A percentile compares a stretch with the other conserved stretches of the same genome.
Conservation (phyloP, 2,797 vertebrate genomes). For the Eremophila alpestris region DNA sequence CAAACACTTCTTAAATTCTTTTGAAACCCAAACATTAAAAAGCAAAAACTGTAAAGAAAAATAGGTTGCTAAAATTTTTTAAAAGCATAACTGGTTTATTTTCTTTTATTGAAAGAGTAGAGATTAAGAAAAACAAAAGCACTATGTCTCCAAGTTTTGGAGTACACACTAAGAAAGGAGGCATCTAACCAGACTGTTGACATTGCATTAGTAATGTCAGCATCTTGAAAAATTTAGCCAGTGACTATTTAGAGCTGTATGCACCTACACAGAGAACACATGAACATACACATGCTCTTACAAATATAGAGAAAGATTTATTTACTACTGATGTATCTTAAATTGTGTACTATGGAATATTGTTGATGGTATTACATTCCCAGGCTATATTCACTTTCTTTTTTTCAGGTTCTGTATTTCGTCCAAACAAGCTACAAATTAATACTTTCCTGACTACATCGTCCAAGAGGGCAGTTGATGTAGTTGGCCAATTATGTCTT, state of each 20-base stretch:
- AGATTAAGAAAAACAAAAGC: background rate
- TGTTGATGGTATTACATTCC: background rate
- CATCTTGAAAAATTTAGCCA: background rate
- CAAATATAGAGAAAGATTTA: background rate
- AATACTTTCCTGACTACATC: background rate
- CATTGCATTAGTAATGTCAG: background rate
- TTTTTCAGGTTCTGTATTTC: background rate
- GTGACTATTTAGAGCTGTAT: background rate
- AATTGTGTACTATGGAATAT: background rate
- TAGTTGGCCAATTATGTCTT: background rate
- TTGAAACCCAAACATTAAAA: background rate
- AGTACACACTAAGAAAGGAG: background rate
- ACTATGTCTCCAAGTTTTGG: background rate
- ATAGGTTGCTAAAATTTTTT: background rate
- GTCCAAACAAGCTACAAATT: background rate
- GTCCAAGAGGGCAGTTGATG: background rate
- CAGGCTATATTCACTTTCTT: background rate
- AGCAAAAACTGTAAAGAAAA: background rate
- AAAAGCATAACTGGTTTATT: background rate
- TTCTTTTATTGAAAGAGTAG: background rate
- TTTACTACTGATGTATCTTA: background rate
- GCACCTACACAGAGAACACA: slow-evolving; percentile 18
- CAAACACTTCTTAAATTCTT: background rate
- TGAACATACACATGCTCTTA: background rate
- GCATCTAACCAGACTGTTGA: background rate